Evolutionary conservation across 2,888 invertebrate species (phyloP).

Genomic region (Eueremaeus valkanovi): DNA sequence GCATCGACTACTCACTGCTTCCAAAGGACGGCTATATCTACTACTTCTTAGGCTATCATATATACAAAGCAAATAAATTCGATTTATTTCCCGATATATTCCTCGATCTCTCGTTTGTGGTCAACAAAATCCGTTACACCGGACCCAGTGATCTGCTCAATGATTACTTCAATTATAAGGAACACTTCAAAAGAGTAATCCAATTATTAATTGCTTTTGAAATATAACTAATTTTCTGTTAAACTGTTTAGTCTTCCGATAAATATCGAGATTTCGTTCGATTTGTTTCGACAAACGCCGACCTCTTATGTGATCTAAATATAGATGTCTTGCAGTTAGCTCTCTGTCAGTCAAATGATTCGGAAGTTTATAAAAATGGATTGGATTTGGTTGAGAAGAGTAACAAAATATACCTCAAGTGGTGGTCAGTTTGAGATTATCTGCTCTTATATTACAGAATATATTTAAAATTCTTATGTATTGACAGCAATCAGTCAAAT

Average conservation of each 20-base stretch:
- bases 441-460: background rate
- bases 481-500: slow-evolving; percentile 29
- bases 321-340: slow-evolving; percentile 68
- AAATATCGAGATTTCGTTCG: slow-evolving; percentile 58
- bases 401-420: slow-evolving; percentile 61
- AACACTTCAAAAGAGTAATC: slow-evolving; percentile 56
- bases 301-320: slow-evolving; percentile 61
- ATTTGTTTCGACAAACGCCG: slow-evolving; percentile 63
- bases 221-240: background rate
- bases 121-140: slow-evolving; percentile 64
- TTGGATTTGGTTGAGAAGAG: slow-evolving; percentile 54
- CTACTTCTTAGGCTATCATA: slow-evolving; percentile 67
- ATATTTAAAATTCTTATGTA: too few species aligned
- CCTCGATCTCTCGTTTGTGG: slow-evolving; percentile 65
- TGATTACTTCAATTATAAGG: slow-evolving; percentile 64
- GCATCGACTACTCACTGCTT: slow-evolving; percentile 58
- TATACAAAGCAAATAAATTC: slow-evolving; percentile 57
- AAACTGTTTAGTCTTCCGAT: slow-evolving; percentile 44
- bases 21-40: slow-evolving; percentile 69
- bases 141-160: slow-evolving; percentile 66
- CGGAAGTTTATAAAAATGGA: slow-evolving; percentile 60
- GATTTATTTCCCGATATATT: slow-evolving; percentile 61
- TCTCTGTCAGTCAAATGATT: slow-evolving; percentile 61
- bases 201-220: background rate
- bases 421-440: slow-evolving; percentile 56